Evolutionary conservation across 64 coral and sea anemone species (phyloP).

Genomic region (Cladopsammia gracilis): DNA sequence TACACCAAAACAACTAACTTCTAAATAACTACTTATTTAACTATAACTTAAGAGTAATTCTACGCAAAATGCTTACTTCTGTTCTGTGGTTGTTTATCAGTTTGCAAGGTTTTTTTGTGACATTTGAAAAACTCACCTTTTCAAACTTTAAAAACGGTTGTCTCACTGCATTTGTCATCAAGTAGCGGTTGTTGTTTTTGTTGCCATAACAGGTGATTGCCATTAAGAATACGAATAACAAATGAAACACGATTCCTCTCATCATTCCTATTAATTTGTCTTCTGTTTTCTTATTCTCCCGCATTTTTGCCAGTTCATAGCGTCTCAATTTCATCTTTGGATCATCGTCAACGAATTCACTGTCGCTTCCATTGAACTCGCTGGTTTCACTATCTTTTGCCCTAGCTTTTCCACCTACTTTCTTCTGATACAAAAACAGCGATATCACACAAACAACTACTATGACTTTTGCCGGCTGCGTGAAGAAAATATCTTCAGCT

Average conservation of each 20-base stretch:
- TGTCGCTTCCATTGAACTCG: background rate
- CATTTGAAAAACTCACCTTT: background rate
- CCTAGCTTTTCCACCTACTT: background rate
- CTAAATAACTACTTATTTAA: no score
- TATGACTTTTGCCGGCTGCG: constrained; percentile 27
- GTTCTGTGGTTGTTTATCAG: no score
- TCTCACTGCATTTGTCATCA: background rate
- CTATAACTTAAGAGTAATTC: no score
- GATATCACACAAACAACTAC: background rate
- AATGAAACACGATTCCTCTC: background rate
- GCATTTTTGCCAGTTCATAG: background rate
- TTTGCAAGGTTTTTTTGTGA: background rate
- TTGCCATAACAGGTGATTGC: background rate
- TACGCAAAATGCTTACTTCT: no score
- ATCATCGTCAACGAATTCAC: background rate
- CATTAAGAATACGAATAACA: background rate
- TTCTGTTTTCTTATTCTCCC: background rate
- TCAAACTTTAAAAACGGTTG: constrained; percentile 1
- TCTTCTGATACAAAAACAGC: background rate
- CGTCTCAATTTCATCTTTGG: background rate
- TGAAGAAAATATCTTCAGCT: constrained; percentile 31
- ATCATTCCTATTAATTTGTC: background rate
- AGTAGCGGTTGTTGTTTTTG: constrained; percentile 1
- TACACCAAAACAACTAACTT: no score
- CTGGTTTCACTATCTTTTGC: background rate